Evolutionary conservation across 2,888 invertebrate species (phyloP).

Genomic region (Luffia ferchaultella): DNA sequence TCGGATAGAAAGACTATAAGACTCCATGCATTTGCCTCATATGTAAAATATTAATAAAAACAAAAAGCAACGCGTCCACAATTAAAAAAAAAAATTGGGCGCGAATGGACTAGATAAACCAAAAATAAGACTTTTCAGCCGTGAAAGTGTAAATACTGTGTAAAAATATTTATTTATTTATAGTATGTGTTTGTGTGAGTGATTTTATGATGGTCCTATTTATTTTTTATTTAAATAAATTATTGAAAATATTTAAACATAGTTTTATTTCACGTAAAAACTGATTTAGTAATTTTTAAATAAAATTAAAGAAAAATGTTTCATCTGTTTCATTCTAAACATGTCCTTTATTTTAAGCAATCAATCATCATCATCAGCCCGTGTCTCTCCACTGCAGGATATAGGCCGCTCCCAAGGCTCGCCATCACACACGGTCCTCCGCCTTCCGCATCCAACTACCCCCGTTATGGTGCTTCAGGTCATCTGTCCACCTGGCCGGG

Average conservation of each 20-base stretch:
- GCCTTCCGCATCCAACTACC: no score
- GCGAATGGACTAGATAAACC: neutral
- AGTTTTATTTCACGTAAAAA: neutral
- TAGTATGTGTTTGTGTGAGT: constrained; percentile 32
- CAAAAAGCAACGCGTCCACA: neutral
- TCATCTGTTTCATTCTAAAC: no score
- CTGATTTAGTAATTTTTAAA: no score
- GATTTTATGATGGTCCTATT: constrained; percentile 42
- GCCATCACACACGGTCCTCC: no score
- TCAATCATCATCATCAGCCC: no score
- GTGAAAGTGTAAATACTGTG: constrained; percentile 53
- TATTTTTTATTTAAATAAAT: constrained; percentile 15
- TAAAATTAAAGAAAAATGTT: no score
- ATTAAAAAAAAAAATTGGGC: neutral
- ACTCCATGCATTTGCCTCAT: neutral
- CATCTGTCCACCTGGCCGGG: no score
- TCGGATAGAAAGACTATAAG: no score
- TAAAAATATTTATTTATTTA: constrained; percentile 51
- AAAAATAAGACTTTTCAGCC: neutral
- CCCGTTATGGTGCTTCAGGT: no score
- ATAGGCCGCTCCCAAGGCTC: no score
- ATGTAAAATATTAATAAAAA: neutral
- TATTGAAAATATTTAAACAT: neutral
- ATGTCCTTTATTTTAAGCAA: no score
- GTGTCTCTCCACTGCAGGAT: no score